Evolutionary conservation across 2,113 vertebrate species (phyloP).

Genomic region (Rhineura floridana): DNA sequence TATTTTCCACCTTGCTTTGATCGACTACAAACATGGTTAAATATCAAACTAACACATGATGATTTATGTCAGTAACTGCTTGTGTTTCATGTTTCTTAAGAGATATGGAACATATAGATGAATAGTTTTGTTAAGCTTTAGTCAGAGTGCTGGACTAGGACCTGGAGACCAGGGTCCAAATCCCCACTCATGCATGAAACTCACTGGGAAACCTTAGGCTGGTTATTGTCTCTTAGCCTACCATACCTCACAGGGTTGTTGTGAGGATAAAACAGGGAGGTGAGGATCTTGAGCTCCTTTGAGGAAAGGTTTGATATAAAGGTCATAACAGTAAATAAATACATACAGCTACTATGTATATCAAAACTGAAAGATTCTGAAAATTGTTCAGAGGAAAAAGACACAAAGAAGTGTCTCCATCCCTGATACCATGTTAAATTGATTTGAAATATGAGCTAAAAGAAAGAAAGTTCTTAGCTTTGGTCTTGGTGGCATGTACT

Average conservation of each 20-base stretch:
- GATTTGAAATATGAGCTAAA: not conserved
- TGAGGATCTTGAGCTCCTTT: no score
- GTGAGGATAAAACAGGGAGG: no score
- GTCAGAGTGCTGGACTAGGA: not conserved
- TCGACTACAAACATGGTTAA: not conserved
- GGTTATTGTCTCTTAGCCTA: no score
- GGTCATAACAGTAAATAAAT: not conserved
- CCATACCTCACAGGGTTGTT: no score
- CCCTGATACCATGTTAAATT: not conserved
- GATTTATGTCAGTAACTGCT: not conserved
- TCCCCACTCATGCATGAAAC: no score
- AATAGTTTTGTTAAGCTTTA: not conserved
- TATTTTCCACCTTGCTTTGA: slow-evolving; percentile 29
- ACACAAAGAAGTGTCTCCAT: not conserved
- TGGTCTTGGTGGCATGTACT: not conserved
- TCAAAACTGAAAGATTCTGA: not conserved
- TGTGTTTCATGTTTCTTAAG: not conserved
- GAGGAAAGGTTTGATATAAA: not conserved
- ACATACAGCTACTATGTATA: not conserved
- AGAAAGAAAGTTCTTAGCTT: not conserved
- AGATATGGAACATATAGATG: not conserved
- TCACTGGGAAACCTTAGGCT: no score
- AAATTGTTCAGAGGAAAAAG: not conserved
- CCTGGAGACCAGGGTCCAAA: no score
- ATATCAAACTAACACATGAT: not conserved